Evolutionary conservation across 2,113 vertebrate genomes (phyloP).

Genomic region (Malurus alboscapulatus): DNA sequence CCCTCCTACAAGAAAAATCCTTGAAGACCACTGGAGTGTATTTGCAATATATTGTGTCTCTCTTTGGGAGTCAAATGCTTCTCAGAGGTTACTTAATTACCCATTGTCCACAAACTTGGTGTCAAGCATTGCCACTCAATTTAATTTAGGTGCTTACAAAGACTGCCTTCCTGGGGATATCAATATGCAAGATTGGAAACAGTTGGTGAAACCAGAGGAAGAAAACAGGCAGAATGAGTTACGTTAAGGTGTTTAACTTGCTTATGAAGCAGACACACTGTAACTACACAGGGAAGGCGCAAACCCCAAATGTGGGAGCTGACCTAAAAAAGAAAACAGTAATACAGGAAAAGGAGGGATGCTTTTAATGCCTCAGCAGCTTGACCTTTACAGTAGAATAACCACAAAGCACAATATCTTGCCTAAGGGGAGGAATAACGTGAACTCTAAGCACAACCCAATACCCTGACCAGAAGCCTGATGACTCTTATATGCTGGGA

Average conservation of each 20-base stretch:
- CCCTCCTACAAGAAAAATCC: not conserved
- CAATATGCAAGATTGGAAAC: not conserved
- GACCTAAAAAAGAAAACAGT: not conserved
- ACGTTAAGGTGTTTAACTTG: not conserved
- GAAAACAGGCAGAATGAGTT: not conserved
- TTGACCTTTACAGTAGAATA: conserved; percentile 26
- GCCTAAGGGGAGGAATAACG: conserved; percentile 1
- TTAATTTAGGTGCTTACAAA: conserved; percentile 12
- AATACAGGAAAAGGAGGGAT: not conserved
- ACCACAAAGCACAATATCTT: not conserved
- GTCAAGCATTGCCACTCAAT: not conserved
- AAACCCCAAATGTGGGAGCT: not conserved
- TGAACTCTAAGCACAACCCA: not conserved
- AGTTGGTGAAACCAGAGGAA: not conserved
- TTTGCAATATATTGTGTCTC: not conserved
- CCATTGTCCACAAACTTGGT: not conserved
- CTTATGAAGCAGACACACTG: not conserved
- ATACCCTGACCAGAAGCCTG: not conserved
- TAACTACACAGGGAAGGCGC: not conserved
- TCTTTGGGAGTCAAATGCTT: not conserved
- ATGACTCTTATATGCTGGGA: not conserved
- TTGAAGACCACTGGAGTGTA: not conserved
- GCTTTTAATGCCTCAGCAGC: not conserved
- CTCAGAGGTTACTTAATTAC: not conserved
- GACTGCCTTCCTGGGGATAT: not conserved